Base-by-base conservation (phyloP, 2,113 vertebrate species). In the Neolamprologus tretocephalus region DNA sequence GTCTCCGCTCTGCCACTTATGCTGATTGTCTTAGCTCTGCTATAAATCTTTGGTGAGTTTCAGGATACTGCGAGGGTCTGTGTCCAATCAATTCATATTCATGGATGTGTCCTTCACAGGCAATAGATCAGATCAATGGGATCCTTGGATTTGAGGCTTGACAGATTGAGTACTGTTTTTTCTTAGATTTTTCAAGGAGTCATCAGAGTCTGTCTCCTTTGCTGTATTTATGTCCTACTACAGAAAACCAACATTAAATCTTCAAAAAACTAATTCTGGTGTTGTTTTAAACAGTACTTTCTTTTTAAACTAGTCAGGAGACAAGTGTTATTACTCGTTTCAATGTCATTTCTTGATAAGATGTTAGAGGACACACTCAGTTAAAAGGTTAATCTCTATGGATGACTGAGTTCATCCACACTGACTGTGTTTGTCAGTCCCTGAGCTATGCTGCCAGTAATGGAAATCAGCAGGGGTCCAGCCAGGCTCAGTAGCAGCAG, bases 391-490 rank as follows among this genome's bases (percentile, higher is more conserved):
- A 85, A 87, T 90, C 80, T 88, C 83, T 54, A 1, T 17, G 84
- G 82, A 83, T 81, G 85, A 49, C 73, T 81, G 86, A 61, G 73
- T 83, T 73, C 54, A 78, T 73, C 79, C 68, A 23, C 86, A 84
- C 90, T 80, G 78, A 86, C 91, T 92, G 92, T 87, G 91, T 90
- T 81, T 89, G 80, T 87, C 86, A 71, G 85, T 91, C 81, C 58
- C 83, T 55, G 85, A 57, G 84, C 78, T 87, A 89, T 94, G 89
- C 93, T 89, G 89, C 63, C 82, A 68, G 80, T 91, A 92, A 94
- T 95, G 92, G 91, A 87, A 91, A 86, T 51, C 92, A 91, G 91
- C 94, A 81, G 93, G 91, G 87, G 91, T 89, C 82, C 86, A 11
- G 83, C 75, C 57, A 35, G 82, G 82, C 87, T 93, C 79, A 40